These are phyloP conservation scores for Manis javanica DNA, from an alignment of 2,797 vertebrate species.

Conservation along the genomic window DNA sequence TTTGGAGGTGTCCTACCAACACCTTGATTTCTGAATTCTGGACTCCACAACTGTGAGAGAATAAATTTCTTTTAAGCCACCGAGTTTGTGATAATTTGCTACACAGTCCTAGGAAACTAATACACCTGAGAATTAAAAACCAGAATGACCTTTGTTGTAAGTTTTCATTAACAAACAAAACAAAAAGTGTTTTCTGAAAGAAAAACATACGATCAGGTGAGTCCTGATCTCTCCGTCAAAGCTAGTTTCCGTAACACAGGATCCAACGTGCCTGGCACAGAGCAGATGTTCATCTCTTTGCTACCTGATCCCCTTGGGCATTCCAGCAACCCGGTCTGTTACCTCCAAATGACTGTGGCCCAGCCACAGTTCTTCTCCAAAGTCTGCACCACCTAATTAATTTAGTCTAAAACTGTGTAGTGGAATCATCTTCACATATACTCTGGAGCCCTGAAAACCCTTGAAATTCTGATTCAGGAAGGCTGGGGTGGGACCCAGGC, in stretches of 20 bases:
- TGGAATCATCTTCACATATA: neutral
- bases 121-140: neutral
- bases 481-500: neutral
- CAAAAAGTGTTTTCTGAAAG: neutral
- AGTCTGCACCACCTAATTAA: neutral
- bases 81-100: neutral
- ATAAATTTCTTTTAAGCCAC: neutral
- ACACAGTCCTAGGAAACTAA: neutral
- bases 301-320: neutral
- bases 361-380: neutral
- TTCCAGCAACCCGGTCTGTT: neutral
- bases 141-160: neutral
- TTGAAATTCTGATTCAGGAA: constrained; percentile 3
- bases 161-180: no score
- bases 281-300: neutral
- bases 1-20: neutral
- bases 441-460: neutral
- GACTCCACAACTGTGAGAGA: neutral
- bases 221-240: neutral
- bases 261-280: neutral
- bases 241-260: neutral
- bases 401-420: neutral
- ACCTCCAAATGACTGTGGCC: neutral
- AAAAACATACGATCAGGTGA: neutral
- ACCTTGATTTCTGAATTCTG: neutral